A percentile compares a stretch with the other conserved stretches of the same genome.
Evolutionary conservation across 2,797 vertebrate genomes (phyloP).

Genomic region (Lemur catta): DNA sequence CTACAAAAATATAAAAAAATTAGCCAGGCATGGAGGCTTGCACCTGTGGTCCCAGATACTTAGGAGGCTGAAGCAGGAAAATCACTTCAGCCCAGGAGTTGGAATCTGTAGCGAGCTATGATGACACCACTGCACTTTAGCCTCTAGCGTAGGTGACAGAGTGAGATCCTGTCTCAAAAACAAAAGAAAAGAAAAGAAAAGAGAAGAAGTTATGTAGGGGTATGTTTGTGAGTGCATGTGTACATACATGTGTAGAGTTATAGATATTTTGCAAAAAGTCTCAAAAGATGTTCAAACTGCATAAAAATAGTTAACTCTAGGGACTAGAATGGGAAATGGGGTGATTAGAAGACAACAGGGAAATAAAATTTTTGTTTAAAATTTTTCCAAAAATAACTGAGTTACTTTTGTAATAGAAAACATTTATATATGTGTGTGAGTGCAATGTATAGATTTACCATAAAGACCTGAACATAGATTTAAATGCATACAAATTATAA

Average conservation of each 20-base stretch:
- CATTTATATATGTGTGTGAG: neutral
- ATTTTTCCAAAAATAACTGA: neutral
- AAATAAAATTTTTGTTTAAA: neutral
- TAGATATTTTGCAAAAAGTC: neutral
- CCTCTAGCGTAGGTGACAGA: neutral
- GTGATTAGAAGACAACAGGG: neutral
- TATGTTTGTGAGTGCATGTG: neutral
- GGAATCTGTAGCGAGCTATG: neutral
- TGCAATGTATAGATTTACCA: neutral
- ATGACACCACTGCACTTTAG: neutral
- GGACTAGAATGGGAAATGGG: neutral
- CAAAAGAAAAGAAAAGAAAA: neutral
- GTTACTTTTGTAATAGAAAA: constrained; percentile 19
- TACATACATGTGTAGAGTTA: neutral
- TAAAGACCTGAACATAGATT: constrained; percentile 68
- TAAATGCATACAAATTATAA: constrained; percentile 68
- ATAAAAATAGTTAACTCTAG: neutral
- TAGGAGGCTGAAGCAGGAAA: neutral
- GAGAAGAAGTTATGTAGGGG: neutral
- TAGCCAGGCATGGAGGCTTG: neutral
- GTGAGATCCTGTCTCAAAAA: neutral
- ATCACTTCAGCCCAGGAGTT: neutral
- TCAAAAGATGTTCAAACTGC: neutral
- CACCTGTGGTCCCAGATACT: neutral
- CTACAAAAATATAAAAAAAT: neutral